Base-by-base conservation (phyloP, 2,113 vertebrate genomes). In the Xyliphius kryptos region DNA sequence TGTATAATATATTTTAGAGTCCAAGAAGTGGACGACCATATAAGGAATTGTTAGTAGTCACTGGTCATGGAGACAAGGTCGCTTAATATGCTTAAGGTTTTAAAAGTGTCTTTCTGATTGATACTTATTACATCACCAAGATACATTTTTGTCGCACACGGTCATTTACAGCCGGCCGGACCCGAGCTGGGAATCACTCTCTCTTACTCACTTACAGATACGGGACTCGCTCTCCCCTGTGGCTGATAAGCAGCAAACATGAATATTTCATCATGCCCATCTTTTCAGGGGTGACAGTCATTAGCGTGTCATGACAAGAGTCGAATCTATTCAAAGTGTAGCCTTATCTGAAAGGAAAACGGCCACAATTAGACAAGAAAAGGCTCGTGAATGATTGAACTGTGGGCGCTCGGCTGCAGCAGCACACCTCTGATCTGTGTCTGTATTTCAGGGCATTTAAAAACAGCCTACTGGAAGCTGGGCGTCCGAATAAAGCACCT, bases 181-280 rank as follows among this genome's bases (percentile, higher is more conserved):
- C 40, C 14, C 14, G 43, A 15, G 43, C 43, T 1, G 40, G 40
- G 10, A 41, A 14, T 61, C 49, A 19, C 49, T 19, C n/a, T 4
- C 12, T 20, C 43, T n/a, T 16, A 7, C 53, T 10, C 19, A 26
- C 14, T 9, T 49, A 43, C 53, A 22, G 32, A 43, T 36, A 26
- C 37, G 13, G 22, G 21, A 53, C 41, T 37, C 26, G 55, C 56
- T 43, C 51, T 16, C 26, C 72, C 0, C 78, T 17, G 55, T 74
- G 73, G 43, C 71, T 70, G 73, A 75, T 77, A 78, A 86, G 70
- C 79, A 79, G 80, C 82, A 76, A 67, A 46, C 79, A 80, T 87
- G 77, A 84, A 86, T 86, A 83, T 85, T 83, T 84, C 77, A 83
- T 67, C 67, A 19, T 60, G 72, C 72, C 74, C 60, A 67, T 74